Conservation (phyloP, 2,888 invertebrate genomes). For the Marasmarcha lunaedactyla region DNA sequence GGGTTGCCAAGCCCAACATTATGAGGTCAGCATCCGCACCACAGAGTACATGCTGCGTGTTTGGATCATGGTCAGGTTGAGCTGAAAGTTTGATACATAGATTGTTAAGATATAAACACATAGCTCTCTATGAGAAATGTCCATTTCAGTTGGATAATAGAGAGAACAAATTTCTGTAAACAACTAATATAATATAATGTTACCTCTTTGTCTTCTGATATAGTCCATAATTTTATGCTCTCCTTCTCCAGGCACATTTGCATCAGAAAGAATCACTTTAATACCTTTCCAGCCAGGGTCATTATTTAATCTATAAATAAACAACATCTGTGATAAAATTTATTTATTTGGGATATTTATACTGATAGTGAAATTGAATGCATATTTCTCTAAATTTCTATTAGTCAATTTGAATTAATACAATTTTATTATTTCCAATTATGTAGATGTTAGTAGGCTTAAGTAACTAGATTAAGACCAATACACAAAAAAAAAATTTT, state of each 20-base stretch:
- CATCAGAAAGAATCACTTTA: slow-evolving; percentile 97
- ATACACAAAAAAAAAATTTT: too few species aligned
- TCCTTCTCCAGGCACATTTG: slow-evolving; percentile 97
- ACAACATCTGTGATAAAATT: slow-evolving; percentile 22
- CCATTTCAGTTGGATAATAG: too few species aligned
- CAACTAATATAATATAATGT: too few species aligned
- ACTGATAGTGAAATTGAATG: background rate
- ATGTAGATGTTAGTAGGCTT: too few species aligned
- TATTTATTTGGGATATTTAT: background rate
- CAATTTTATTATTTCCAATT: too few species aligned
- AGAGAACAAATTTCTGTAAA: too few species aligned
- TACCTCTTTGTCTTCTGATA: slow-evolving; percentile 92
- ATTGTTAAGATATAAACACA: background rate
- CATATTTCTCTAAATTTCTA: too few species aligned
- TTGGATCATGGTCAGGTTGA: slow-evolving; percentile 96
- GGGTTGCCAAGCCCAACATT: slow-evolving; percentile 98
- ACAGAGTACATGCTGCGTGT: slow-evolving; percentile 97
- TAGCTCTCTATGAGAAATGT: too few species aligned
- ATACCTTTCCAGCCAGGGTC: slow-evolving; percentile 96
- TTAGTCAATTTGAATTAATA: too few species aligned
- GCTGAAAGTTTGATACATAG: slow-evolving; percentile 61
- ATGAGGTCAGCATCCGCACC: slow-evolving; percentile 99
- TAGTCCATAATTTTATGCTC: slow-evolving; percentile 99
- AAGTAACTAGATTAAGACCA: too few species aligned
- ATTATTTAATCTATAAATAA: slow-evolving; percentile 77